Conservation (phyloP, 2,113 vertebrate genomes). For the Syngnathus typhle region DNA sequence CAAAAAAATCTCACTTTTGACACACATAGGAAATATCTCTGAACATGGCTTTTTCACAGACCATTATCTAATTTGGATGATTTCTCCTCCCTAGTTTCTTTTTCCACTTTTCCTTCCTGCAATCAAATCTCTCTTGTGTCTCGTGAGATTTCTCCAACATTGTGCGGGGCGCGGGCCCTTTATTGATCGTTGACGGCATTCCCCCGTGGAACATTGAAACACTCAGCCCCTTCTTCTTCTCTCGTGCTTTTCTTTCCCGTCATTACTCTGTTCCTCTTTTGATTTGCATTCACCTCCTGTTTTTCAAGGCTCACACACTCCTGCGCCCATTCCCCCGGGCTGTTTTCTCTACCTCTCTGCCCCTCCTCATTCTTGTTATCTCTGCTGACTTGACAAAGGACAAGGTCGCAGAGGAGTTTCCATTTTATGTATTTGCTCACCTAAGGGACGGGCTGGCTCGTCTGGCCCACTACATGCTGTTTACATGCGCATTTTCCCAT, state of each 20-base stretch:
- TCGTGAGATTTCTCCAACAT: not conserved
- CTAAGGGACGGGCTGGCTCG: conserved; percentile 21
- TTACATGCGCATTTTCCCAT: conserved; percentile 53
- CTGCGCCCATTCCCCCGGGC: conserved; percentile 23
- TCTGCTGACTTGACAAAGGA: conserved; percentile 67
- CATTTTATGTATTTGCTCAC: conserved; percentile 58
- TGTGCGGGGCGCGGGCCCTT: conserved; percentile 13
- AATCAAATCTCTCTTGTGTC: conserved; percentile 40
- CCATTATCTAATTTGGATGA: conserved; percentile 61
- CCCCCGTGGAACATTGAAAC: conserved; percentile 38
- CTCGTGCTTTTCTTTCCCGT: conserved; percentile 20
- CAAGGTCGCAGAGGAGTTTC: conserved; percentile 63
- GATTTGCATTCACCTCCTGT: conserved; percentile 34
- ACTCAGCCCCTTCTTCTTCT: conserved; percentile 15
- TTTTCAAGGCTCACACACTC: conserved; percentile 31
- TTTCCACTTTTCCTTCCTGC: conserved; percentile 50
- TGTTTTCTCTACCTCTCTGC: conserved; percentile 34
- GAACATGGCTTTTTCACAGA: conserved; percentile 46
- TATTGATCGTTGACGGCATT: conserved; percentile 45
- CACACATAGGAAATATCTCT: conserved; percentile 42
- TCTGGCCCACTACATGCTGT: conserved; percentile 32
- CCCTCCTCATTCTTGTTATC: conserved; percentile 53
- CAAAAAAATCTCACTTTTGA: conserved; percentile 10
- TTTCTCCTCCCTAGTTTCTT: conserved; percentile 24
- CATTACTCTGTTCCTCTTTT: conserved; percentile 36